These are phyloP conservation scores for Pipistrellus kuhlii DNA, from an alignment of 2,797 vertebrate genomes.

Conservation along the genomic window DNA sequence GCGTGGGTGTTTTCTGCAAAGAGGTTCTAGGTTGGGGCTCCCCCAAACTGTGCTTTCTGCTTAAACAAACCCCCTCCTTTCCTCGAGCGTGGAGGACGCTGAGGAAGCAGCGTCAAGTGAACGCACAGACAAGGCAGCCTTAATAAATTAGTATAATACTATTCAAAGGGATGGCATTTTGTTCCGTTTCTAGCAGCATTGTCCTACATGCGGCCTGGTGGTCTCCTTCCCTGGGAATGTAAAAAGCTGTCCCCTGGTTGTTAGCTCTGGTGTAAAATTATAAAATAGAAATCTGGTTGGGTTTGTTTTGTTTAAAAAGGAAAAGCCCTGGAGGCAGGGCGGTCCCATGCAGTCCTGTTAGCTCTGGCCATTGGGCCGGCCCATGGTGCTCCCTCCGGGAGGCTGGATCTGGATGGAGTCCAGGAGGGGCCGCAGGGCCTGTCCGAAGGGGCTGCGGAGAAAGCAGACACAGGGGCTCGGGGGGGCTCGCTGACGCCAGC, in stretches of 20 bases:
- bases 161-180: constrained; percentile 85
- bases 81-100: constrained; percentile 77
- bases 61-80: constrained; percentile 74
- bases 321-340: constrained; percentile 84
- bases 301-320: constrained; percentile 88
- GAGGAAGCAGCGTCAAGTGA: constrained; percentile 85
- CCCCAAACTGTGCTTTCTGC: constrained; percentile 61
- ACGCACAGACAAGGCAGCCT: constrained; percentile 85
- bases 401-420: constrained; percentile 97
- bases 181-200: constrained; percentile 84
- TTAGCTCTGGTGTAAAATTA: constrained; percentile 88
- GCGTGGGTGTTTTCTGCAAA: constrained; percentile 5
- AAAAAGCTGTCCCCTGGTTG: constrained; percentile 84
- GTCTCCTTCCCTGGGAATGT: constrained; percentile 86
- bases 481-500: neutral
- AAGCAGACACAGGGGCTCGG: constrained; percentile 72
- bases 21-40: constrained; percentile 37
- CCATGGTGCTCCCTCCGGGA: constrained; percentile 94
- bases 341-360: constrained; percentile 87
- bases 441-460: constrained; percentile 94
- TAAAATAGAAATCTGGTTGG: constrained; percentile 89
- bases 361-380: constrained; percentile 92
- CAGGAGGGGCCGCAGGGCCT: constrained; percentile 95
- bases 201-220: constrained; percentile 85
- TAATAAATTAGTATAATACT: constrained; percentile 88